Percentiles rank a stretch among this genome's conserved stretches.
Conservation (phyloP, 2,797 vertebrate species). For the Crax fasciolata region DNA sequence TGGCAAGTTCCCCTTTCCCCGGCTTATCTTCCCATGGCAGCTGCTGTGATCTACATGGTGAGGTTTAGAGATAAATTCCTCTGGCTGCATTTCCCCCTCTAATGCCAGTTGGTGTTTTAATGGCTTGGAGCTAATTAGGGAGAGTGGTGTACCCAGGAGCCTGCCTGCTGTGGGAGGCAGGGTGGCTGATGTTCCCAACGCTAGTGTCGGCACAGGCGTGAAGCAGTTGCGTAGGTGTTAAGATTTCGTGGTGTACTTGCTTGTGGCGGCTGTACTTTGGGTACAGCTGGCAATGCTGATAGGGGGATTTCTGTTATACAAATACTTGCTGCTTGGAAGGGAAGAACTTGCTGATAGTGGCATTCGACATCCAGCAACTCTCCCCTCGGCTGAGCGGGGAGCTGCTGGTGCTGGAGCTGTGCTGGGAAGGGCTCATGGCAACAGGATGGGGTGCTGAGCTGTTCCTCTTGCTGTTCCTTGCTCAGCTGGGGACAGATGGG, state of each 20-base stretch:
- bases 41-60: rapidly evolving
- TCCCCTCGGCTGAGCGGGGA: neutral
- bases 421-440: rapidly evolving
- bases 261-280: neutral
- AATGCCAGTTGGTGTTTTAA: neutral
- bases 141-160: neutral
- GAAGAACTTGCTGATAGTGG: constrained; percentile 24
- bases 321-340: neutral
- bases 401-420: rapidly evolving
- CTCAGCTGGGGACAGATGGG: neutral
- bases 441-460: neutral
- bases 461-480: neutral
- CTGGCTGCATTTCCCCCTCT: neutral
- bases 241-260: neutral
- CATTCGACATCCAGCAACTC: neutral
- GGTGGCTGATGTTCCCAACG: neutral
- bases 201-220: rapidly evolving
- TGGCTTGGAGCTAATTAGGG: neutral
- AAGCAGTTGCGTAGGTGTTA: neutral
- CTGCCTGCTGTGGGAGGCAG: neutral
- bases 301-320: neutral
- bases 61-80: neutral
- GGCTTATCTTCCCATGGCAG: neutral
- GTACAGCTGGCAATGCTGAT: constrained; percentile 42
- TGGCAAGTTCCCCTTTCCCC: neutral